Evolutionary conservation across 2,888 invertebrate genomes (phyloP), one percentile per base, ranked within the genome.

Genomic region (Penaeus monodon): DNA sequence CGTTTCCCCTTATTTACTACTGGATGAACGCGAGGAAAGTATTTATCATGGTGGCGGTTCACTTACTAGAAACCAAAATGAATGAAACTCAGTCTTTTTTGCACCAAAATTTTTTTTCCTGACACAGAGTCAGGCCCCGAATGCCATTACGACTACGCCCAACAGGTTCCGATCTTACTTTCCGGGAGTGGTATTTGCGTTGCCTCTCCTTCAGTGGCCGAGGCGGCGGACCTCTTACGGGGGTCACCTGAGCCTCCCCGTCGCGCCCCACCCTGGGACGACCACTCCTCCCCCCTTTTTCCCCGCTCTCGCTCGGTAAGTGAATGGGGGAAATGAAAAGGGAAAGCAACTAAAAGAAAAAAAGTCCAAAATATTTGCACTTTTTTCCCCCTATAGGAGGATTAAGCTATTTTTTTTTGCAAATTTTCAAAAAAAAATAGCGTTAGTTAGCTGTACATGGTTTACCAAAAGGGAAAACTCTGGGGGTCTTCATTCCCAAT

Each of bases 1-100:
- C 96, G 97, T 97, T 86, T 93, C 97, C 97, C 0, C 94, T 97
- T 86, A 96, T 97, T 81, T 97, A 97, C 92, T 97, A 97, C 92
- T 97, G 97, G 96, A 97, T 97, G 97, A 97, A 97, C 92, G 95
- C 96, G 74, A 92, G 92, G 92, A 93, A 90, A 91, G 90, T 14
- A 44, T n/a, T n/a, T 24, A 81, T 17, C 27, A 66, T 24, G 1
- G 14, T 33, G 22, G 29, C 2, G 14, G 12, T 14, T 29, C 12
- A 27, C n/a, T 68, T 1, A 20, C 10, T 12, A 22, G 10, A 20
- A 27, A 78, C 27, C n/a, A 20, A 22, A 29, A 49, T 7, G 44
- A 63, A 22, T 8, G 27, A 24, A 20, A 44, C 14, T 6, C 79
- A 44, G 14, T 49, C 17, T 7, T 22, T 64, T n/a, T 17, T 78